Base-by-base conservation (phyloP, 2,888 invertebrate genomes). In the Aquatica leii region DNA sequence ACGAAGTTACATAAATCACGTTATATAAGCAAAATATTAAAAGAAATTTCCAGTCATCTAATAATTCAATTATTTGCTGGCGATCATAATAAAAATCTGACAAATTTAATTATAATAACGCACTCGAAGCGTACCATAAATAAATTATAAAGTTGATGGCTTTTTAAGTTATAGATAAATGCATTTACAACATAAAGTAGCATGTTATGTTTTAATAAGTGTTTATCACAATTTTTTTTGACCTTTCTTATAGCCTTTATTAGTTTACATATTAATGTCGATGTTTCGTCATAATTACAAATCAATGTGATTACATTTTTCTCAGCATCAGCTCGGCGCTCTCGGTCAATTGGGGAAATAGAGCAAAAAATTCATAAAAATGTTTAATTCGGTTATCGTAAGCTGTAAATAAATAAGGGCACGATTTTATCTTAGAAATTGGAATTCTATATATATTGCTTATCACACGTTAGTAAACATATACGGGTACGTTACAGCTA, bases 201-300 rank as follows among this genome's bases (percentile, higher is more conserved):
- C n/a, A n/a, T n/a, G n/a, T n/a, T n/a, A n/a, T n/a, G n/a, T n/a
- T n/a, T n/a, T n/a, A n/a, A n/a, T n/a, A n/a, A n/a, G n/a, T n/a
- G n/a, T n/a, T n/a, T n/a, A n/a, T n/a, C n/a, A n/a, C n/a, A n/a
- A n/a, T n/a, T n/a, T 50, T 57, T 50, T 12, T 14, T 24, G 57
- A 57, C 57, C 57, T 57, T 18, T 57, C 24, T 12, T 12, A 35
- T 35, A 50, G 49, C 57, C 57, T 50, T 48, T 57, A 40, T 40
- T 21, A 40, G 24, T 57, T 57, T 57, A 57, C 14, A 48, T 56
- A n/a, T n/a, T n/a, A n/a, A n/a, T n/a, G n/a, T n/a, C n/a, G n/a
- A n/a, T 12, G 48, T 48, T 15, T 35, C 21, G 54, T 41, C 54
- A 54, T 54, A 21, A 14, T 54, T 46, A 6, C 14, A 46, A 43